Percentiles rank a stretch among this genome's conserved stretches.
phyloP scores from a whole-genome alignment of 2,113 vertebrate species.

The Zosterops japonicus region DNA sequence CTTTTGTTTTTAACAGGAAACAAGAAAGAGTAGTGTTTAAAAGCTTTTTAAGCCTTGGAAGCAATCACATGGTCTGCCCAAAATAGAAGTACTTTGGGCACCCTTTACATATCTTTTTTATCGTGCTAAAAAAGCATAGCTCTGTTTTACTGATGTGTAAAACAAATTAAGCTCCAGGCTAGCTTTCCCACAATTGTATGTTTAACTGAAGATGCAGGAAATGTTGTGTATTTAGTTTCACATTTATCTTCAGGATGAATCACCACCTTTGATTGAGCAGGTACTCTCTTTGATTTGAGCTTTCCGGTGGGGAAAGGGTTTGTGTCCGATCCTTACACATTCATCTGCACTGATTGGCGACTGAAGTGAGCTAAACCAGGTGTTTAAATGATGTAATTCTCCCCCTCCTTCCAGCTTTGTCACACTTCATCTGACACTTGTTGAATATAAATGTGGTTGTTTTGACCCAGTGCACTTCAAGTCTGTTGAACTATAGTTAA shows the following conservation, averaged over 20 bases:
- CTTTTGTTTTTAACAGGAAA: background rate
- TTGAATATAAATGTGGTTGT: background rate
- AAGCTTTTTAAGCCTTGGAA: background rate
- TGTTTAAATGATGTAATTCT: background rate
- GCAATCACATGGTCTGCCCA: background rate
- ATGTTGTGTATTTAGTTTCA: conserved; percentile 9
- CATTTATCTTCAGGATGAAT: conserved; percentile 26
- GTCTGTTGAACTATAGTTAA: background rate
- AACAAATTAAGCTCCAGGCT: background rate
- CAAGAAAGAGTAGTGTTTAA: background rate
- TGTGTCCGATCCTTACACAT: background rate
- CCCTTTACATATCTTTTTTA: background rate
- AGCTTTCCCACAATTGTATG: background rate
- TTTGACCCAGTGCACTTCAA: background rate
- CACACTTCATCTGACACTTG: background rate
- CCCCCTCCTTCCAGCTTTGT: background rate
- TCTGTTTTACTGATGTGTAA: background rate
- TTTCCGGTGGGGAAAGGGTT: background rate
- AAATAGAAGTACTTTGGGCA: background rate
- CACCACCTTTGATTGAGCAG: background rate
- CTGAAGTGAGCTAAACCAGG: background rate
- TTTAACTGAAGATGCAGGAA: background rate
- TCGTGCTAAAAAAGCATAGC: background rate
- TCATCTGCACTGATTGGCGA: background rate
- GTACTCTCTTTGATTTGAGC: background rate